These are phyloP conservation scores for Trichonephila inaurata DNA, from an alignment of 1,140 invertebrate genomes.

Conservation along the genomic window DNA sequence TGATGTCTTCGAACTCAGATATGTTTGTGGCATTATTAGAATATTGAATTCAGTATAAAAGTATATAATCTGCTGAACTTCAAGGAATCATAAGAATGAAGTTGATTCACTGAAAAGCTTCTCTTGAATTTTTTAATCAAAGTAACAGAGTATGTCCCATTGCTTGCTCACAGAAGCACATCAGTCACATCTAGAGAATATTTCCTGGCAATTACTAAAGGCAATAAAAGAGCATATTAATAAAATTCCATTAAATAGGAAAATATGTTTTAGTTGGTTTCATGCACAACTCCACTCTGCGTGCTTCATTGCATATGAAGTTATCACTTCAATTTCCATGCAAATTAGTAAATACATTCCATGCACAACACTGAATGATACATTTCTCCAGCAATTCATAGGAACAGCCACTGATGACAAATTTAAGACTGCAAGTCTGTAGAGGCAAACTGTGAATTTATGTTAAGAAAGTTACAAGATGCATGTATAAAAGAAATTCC, in stretches of 20 bases:
- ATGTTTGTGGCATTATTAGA: slow-evolving; percentile 6
- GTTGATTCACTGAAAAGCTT: slow-evolving; percentile 32
- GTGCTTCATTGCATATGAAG: not conserved
- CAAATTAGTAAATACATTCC: slow-evolving; percentile 47
- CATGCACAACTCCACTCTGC: slow-evolving; percentile 13
- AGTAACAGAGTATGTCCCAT: slow-evolving; percentile 19
- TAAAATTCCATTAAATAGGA: not conserved
- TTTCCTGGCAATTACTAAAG: slow-evolving; percentile 63
- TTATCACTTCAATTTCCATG: not conserved
- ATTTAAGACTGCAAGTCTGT: too few relatives aligned
- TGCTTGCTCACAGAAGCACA: slow-evolving; percentile 58
- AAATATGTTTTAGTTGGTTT: slow-evolving; percentile 2
- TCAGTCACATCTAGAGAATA: slow-evolving; percentile 65
- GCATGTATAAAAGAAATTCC: too few relatives aligned
- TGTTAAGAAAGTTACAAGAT: not conserved
- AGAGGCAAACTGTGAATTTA: not conserved
- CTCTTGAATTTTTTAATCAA: slow-evolving; percentile 18
- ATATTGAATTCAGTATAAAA: slow-evolving; percentile 13
- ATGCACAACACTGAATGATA: not conserved
- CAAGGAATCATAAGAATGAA: slow-evolving; percentile 45
- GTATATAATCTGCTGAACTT: slow-evolving; percentile 34
- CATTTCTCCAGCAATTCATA: not conserved
- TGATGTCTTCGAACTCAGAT: too few relatives aligned
- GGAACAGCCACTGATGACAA: not conserved
- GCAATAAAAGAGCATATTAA: slow-evolving; percentile 52